Conservation (phyloP, 2,888 invertebrate species). For the Brenthis hecate region DNA sequence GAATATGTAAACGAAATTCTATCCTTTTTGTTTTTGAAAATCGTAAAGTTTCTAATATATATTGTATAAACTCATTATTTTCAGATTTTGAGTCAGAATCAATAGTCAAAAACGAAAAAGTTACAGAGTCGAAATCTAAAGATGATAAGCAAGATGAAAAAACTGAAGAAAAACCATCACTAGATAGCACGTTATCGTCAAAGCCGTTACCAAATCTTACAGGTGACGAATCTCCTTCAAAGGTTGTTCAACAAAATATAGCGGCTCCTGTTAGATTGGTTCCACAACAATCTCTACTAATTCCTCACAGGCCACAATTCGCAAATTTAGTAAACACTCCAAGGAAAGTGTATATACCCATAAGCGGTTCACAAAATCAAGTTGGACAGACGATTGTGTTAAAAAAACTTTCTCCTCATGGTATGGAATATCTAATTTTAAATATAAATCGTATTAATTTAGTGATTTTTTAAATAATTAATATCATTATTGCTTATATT, state of each 20-base stretch:
- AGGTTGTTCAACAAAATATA: slow-evolving; percentile 51
- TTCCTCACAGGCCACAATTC: slow-evolving; percentile 52
- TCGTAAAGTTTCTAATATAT: no score
- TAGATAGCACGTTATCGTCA: slow-evolving; percentile 37
- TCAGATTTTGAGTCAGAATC: slow-evolving; percentile 4
- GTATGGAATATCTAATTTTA: slow-evolving; percentile 43
- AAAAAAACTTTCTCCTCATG: slow-evolving; percentile 53
- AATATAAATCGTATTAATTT: no score
- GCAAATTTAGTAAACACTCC: slow-evolving; percentile 52
- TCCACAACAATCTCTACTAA: slow-evolving; percentile 59
- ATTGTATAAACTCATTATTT: neutral
- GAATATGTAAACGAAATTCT: no score
- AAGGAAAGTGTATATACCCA: slow-evolving; percentile 74
- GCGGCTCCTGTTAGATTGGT: slow-evolving; percentile 64
- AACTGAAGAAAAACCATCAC: slow-evolving; percentile 13
- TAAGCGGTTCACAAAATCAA: slow-evolving; percentile 61
- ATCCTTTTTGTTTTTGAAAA: no score
- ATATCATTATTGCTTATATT: no score
- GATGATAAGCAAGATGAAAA: slow-evolving; percentile 3
- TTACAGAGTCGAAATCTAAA: neutral
- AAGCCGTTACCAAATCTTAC: slow-evolving; percentile 85
- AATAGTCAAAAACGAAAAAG: neutral
- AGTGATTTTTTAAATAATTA: no score
- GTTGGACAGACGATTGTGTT: slow-evolving; percentile 63
- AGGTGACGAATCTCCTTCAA: slow-evolving; percentile 86